Conservation (phyloP, 1,140 invertebrate species). For the Drosophila lacteicornis region DNA sequence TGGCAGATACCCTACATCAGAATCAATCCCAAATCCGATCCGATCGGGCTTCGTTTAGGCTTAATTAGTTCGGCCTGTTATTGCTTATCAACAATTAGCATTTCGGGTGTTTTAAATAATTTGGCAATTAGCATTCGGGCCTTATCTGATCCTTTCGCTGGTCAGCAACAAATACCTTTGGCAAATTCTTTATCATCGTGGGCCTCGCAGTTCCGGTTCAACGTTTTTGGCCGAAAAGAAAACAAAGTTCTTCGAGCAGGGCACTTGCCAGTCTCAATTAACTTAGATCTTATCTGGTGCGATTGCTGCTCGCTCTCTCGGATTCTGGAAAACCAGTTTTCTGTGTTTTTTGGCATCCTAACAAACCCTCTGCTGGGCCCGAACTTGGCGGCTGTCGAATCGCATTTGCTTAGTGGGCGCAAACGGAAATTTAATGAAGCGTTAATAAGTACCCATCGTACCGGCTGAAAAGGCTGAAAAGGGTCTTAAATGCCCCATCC, state of each 20-base stretch:
- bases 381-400: conserved; percentile 55
- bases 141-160: conserved; percentile 73
- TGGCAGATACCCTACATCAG: conserved; percentile 45
- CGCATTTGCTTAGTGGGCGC: conserved; percentile 62
- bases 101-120: conserved; percentile 44
- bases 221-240: conserved; percentile 52
- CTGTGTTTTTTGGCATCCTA: conserved; percentile 14
- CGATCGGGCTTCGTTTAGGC: conserved; percentile 2
- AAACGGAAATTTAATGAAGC: conserved; percentile 72
- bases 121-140: conserved; percentile 35
- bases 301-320: conserved; percentile 34
- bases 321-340: conserved; percentile 68
- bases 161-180: conserved; percentile 34
- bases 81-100: conserved; percentile 36
- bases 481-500: conserved; percentile 61
- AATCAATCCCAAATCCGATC: background rate
- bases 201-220: conserved; percentile 25
- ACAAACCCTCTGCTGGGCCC: conserved; percentile 28
- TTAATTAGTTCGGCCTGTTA: conserved; percentile 23
- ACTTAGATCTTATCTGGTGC: conserved; percentile 69
- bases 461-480: conserved; percentile 42
- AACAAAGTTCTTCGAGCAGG: conserved; percentile 41
- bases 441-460: conserved; percentile 72
- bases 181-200: conserved; percentile 23
- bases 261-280: conserved; percentile 73